phyloP scores from a whole-genome alignment of 2,888 invertebrate genomes.

The Carpatolechia fugitivella region DNA sequence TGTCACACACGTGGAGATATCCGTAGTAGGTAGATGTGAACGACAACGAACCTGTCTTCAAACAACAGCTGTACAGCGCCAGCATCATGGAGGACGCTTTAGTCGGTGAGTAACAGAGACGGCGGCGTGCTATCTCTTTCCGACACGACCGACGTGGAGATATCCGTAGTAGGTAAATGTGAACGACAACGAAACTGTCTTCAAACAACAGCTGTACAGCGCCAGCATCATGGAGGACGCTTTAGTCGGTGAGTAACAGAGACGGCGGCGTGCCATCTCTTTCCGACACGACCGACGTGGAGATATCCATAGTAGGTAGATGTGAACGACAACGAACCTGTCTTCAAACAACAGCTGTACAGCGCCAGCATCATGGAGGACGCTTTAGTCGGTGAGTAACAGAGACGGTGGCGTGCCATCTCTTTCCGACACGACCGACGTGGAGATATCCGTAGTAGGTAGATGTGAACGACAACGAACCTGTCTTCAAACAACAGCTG shows the following conservation, averaged over 20 bases:
- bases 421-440: conserved; percentile 94
- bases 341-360: conserved; percentile 90
- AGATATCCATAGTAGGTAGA: conserved; percentile 96
- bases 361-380: conserved; percentile 92
- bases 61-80: conserved; percentile 88
- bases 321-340: conserved; percentile 96
- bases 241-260: conserved; percentile 87
- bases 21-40: conserved; percentile 97
- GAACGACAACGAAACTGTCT: conserved; percentile 95
- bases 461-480: conserved; percentile 98
- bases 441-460: conserved; percentile 96
- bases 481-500: conserved; percentile 88
- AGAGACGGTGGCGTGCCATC: conserved; percentile 95
- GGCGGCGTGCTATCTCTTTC: conserved; percentile 94
- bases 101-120: conserved; percentile 90
- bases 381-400: conserved; percentile 86
- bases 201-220: conserved; percentile 89
- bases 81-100: conserved; percentile 90
- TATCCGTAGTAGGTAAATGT: conserved; percentile 96
- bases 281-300: conserved; percentile 97
- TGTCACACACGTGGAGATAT: conserved; percentile 97
- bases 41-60: conserved; percentile 95
- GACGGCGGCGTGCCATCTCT: conserved; percentile 95
- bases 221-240: conserved; percentile 93
- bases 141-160: conserved; percentile 97